Evolutionary conservation across 1,140 invertebrate genomes (phyloP).

Genomic region (Drosophila biarmipes): DNA sequence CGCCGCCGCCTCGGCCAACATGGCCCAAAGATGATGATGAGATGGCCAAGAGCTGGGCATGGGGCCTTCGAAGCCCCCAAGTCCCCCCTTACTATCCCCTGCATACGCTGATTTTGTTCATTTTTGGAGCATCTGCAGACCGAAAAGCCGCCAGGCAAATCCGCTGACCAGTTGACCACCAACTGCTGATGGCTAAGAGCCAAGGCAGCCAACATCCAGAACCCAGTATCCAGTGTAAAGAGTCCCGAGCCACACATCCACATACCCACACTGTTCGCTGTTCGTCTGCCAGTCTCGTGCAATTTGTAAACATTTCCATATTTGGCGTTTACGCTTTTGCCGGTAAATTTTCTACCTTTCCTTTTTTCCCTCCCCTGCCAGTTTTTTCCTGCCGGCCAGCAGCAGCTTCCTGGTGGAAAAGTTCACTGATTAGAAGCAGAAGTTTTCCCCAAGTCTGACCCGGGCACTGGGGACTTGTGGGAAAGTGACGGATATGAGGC

Average conservation of each 20-base stretch:
- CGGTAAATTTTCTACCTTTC: constrained; percentile 52
- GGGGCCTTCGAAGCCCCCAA: constrained; percentile 14
- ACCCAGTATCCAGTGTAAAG: background rate
- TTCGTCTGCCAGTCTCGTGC: constrained; percentile 62
- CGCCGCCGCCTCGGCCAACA: constrained; percentile 46
- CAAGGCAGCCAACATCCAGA: constrained; percentile 26
- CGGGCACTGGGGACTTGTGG: constrained; percentile 18
- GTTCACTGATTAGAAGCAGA: constrained; percentile 49
- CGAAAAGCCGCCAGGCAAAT: constrained; percentile 61
- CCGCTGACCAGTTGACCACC: constrained; percentile 65
- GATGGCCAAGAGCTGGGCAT: constrained; percentile 28
- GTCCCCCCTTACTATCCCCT: background rate
- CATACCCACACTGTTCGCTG: constrained; percentile 11
- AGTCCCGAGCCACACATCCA: constrained; percentile 1
- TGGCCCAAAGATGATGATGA: constrained; percentile 59
- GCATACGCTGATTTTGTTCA: constrained; percentile 72
- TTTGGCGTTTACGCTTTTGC: constrained; percentile 64
- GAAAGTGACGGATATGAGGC: constrained; percentile 48
- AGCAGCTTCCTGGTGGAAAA: constrained; percentile 40
- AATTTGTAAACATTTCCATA: constrained; percentile 83
- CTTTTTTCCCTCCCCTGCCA: constrained; percentile 38
- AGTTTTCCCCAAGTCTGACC: constrained; percentile 42
- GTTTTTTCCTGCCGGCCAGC: constrained; percentile 2
- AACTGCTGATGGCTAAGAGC: constrained; percentile 33
- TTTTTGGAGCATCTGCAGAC: constrained; percentile 68